Evolutionary conservation across 2,113 vertebrate genomes (phyloP).

Genomic region (Lipophrys pholis): DNA sequence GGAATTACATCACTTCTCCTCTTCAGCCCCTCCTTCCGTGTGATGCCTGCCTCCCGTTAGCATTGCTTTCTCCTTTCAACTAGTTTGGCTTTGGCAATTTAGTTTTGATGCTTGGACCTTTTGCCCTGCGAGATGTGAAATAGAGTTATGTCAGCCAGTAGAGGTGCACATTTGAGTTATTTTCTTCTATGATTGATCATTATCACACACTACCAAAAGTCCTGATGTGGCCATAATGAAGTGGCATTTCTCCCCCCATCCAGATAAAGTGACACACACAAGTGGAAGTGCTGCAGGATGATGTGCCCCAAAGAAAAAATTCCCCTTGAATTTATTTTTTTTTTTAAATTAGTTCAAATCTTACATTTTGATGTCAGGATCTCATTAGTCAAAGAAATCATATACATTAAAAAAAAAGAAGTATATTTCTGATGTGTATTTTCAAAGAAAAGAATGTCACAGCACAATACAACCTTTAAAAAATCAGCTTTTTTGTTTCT

Average conservation of each 20-base stretch:
- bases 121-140: constrained; percentile 6
- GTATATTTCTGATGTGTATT: too few relatives aligned
- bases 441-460: too few relatives aligned
- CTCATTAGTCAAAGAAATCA: too few relatives aligned
- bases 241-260: too few relatives aligned
- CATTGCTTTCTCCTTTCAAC: constrained; percentile 5
- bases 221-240: background rate
- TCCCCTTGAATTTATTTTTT: too few relatives aligned
- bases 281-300: too few relatives aligned
- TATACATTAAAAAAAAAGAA: too few relatives aligned
- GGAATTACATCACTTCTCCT: constrained; percentile 55
- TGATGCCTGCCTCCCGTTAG: constrained; percentile 17
- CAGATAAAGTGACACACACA: too few relatives aligned
- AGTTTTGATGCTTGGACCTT: constrained; percentile 12
- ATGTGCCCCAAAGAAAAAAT: background rate
- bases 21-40: constrained; percentile 5
- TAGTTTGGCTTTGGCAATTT: constrained; percentile 10
- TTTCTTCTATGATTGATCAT: constrained; percentile 1
- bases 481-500: too few relatives aligned
- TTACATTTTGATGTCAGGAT: too few relatives aligned
- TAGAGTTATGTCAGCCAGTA: constrained; percentile 5
- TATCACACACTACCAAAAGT: background rate
- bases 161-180: background rate
- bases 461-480: too few relatives aligned
- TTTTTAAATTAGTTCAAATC: too few relatives aligned